Conservation (phyloP, 2,888 invertebrate genomes). For the Agrotis puta region DNA sequence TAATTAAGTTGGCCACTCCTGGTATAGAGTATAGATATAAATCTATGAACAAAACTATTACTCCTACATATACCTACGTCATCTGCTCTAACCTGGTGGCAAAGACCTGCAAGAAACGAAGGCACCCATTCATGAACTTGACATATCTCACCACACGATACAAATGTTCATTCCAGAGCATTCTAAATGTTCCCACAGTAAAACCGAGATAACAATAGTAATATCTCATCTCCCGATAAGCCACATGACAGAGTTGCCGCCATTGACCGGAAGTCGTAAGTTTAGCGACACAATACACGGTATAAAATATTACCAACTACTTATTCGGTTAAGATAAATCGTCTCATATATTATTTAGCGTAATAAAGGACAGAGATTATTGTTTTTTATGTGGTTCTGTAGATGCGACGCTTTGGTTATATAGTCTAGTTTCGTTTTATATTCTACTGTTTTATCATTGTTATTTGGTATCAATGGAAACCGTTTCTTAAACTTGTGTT, state of each 20-base stretch:
- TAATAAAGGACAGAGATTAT: conserved; percentile 80
- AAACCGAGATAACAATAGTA: conserved; percentile 65
- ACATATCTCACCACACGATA: conserved; percentile 42
- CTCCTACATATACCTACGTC: too few relatives aligned
- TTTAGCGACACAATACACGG: conserved; percentile 75
- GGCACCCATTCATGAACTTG: conserved; percentile 40
- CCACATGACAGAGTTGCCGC: conserved; percentile 66
- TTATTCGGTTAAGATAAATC: conserved; percentile 86
- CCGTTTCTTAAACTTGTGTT: too few relatives aligned
- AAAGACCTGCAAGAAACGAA: conserved; percentile 8
- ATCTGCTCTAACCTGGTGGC: too few relatives aligned
- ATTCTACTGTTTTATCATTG: too few relatives aligned
- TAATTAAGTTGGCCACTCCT: too few relatives aligned
- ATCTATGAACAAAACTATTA: too few relatives aligned
- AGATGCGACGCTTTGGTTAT: conserved; percentile 59
- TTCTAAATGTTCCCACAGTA: conserved; percentile 65
- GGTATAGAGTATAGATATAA: too few relatives aligned
- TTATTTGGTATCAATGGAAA: too few relatives aligned
- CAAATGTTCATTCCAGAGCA: conserved; percentile 51
- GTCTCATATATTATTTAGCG: conserved; percentile 87
- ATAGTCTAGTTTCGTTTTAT: too few relatives aligned
- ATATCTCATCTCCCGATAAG: conserved; percentile 72
- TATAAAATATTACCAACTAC: conserved; percentile 82
- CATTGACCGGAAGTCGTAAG: conserved; percentile 80
- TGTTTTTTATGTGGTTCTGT: conserved; percentile 36